Percentiles rank a stretch among this genome's conserved stretches.
Evolutionary conservation across 2,888 invertebrate species (phyloP).

Genomic region (Eilema sororculum): DNA sequence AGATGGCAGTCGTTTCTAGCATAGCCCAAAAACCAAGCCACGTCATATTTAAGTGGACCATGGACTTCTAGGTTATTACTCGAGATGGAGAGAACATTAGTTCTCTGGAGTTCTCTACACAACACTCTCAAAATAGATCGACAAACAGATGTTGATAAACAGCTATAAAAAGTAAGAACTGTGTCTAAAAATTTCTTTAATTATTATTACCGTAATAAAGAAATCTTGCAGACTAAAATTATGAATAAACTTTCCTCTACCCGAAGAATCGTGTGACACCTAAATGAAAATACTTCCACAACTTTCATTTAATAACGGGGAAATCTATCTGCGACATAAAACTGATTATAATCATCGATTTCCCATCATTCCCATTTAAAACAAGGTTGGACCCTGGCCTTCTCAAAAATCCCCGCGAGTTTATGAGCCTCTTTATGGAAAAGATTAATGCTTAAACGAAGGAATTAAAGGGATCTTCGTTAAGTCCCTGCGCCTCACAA

Average conservation of each 20-base stretch:
- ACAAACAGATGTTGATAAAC: no score
- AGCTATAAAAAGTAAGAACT: no score
- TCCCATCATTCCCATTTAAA: slow-evolving; percentile 63
- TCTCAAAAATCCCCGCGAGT: slow-evolving; percentile 58
- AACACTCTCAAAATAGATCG: no score
- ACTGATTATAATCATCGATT: slow-evolving; percentile 65
- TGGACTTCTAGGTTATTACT: no score
- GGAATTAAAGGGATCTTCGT: slow-evolving; percentile 64
- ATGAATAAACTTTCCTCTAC: neutral
- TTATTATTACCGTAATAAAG: neutral
- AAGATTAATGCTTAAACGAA: slow-evolving; percentile 69
- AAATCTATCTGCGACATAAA: slow-evolving; percentile 54
- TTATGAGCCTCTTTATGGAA: slow-evolving; percentile 63
- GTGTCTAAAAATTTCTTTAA: no score
- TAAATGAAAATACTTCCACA: slow-evolving; percentile 50
- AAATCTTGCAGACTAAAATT: neutral
- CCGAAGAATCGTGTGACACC: slow-evolving; percentile 25
- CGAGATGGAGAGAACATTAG: no score
- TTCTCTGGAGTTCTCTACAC: no score
- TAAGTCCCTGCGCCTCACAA: slow-evolving; percentile 41
- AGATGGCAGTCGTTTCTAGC: no score
- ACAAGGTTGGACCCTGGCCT: slow-evolving; percentile 49
- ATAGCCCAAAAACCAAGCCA: no score
- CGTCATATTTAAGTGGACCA: no score
- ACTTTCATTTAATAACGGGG: slow-evolving; percentile 51